A percentile compares a stretch with the other conserved stretches of the same genome.
These are phyloP conservation scores for Parazoanthus darwini DNA, from an alignment of 92 coral and sea anemone species.

Conservation along the genomic window DNA sequence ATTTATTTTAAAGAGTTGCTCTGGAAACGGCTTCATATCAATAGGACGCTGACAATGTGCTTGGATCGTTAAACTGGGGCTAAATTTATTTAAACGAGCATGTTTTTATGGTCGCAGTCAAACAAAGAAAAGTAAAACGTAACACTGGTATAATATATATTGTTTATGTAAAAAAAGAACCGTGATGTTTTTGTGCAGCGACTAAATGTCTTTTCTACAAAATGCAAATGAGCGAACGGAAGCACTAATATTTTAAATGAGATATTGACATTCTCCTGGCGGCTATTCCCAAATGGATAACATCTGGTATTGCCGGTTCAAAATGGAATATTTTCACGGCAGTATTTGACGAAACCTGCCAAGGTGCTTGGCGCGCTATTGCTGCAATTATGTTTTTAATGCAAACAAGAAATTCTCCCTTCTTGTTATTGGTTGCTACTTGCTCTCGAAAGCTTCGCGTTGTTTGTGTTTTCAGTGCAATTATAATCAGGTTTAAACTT, in stretches of 20 bases:
- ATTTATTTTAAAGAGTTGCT: neutral
- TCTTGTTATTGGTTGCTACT: neutral
- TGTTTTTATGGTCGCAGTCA: neutral
- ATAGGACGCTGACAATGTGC: neutral
- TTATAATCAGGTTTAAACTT: too few relatives aligned
- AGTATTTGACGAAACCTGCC: neutral
- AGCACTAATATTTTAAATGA: constrained; percentile 9
- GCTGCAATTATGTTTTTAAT: neutral
- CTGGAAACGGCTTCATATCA: neutral
- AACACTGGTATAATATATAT: neutral
- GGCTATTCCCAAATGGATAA: constrained; percentile 8
- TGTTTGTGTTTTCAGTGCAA: too few relatives aligned
- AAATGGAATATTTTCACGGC: neutral
- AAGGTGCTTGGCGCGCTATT: neutral
- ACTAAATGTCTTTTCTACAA: neutral
- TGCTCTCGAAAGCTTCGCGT: too few relatives aligned
- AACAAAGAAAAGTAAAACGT: neutral
- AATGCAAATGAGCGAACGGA: constrained; percentile 32
- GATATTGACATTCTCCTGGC: constrained; percentile 22
- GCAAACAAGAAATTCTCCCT: neutral
- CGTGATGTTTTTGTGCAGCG: constrained; percentile 4
- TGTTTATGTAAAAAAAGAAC: too few relatives aligned
- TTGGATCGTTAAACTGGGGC: constrained; percentile 2
- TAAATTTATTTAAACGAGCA: neutral
- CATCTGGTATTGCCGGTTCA: constrained; percentile 15